phyloP scores from a whole-genome alignment of 1,140 invertebrate species.

The Ladona fulva region DNA sequence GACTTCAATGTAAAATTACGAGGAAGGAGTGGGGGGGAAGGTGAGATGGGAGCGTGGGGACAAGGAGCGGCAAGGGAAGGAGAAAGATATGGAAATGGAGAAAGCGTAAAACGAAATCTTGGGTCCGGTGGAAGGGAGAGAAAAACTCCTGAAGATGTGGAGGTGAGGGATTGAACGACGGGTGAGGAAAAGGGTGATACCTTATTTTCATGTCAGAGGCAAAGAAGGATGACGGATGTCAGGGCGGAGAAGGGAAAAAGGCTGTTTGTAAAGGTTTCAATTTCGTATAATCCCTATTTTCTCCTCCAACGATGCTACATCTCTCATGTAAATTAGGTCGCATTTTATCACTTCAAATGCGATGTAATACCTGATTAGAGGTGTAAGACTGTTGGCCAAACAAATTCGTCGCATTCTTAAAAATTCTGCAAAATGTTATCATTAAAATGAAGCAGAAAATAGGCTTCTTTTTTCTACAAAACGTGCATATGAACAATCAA shows the following conservation, averaged over 20 bases:
- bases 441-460: no score
- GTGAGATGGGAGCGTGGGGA: not conserved
- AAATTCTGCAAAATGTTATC: no score
- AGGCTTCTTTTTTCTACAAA: no score
- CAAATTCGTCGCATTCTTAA: no score
- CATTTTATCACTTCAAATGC: no score
- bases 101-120: not conserved
- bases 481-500: no score
- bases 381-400: no score
- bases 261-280: no score
- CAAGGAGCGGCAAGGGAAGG: not conserved
- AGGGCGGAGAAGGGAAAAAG: not conserved
- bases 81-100: not conserved
- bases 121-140: not conserved
- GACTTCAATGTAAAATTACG: slow-evolving; percentile 7
- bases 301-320: no score
- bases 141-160: not conserved
- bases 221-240: not conserved
- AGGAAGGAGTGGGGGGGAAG: not conserved
- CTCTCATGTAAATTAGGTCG: no score
- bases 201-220: not conserved
- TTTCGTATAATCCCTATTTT: no score
- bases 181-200: not conserved
- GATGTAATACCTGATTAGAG: no score
- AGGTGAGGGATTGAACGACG: not conserved